phyloP scores from a whole-genome alignment of 2,888 invertebrate genomes.

The Orgyia antiqua region DNA sequence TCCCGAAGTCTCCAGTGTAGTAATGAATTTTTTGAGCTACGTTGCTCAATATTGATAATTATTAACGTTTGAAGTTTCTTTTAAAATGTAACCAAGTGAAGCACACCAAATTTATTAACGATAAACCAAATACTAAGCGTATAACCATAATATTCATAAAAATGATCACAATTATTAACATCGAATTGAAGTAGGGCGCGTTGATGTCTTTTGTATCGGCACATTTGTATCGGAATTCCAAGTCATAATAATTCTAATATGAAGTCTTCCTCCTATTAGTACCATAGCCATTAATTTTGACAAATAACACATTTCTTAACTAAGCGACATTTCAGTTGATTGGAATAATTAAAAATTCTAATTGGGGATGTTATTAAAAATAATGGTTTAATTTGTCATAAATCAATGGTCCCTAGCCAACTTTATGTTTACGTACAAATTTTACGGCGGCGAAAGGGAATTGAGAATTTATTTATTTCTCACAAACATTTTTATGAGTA shows the following conservation, averaged over 20 bases:
- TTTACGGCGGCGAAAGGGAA: not conserved
- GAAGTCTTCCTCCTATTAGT: not conserved
- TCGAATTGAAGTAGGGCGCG: too few species aligned
- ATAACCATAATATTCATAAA: too few species aligned
- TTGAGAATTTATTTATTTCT: not conserved
- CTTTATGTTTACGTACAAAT: not conserved
- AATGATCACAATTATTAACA: too few species aligned
- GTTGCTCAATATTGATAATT: too few species aligned
- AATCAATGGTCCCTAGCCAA: slow-evolving; percentile 1
- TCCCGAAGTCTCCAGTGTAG: too few species aligned
- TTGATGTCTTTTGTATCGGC: slow-evolving; percentile 31
- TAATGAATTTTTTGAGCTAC: too few species aligned
- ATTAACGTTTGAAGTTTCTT: too few species aligned
- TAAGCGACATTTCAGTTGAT: not conserved
- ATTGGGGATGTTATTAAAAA: slow-evolving; percentile 1
- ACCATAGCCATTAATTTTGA: not conserved
- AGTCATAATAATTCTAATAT: not conserved
- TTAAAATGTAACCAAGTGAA: too few species aligned
- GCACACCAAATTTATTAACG: too few species aligned
- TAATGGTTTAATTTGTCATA: slow-evolving; percentile 3
- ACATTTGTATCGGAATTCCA: not conserved
- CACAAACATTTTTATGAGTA: not conserved
- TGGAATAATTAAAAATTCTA: slow-evolving; percentile 1
- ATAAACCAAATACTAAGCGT: too few species aligned
- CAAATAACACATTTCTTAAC: not conserved